Base-by-base conservation (phyloP, 2,888 invertebrate genomes). In the Romanomermis culicivorax region DNA sequence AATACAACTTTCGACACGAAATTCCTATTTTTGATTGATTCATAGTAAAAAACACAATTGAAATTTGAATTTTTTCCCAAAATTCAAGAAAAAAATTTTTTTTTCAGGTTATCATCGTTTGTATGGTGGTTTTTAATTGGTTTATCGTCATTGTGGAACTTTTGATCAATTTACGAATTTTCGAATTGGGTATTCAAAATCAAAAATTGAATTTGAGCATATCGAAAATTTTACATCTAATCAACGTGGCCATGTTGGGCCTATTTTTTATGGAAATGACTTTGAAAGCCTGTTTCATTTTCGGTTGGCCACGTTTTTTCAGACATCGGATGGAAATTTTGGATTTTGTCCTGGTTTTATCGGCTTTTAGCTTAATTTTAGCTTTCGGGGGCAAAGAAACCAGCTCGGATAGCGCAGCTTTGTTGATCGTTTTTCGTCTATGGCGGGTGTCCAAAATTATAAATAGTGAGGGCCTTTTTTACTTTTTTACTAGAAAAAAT, bases 361-460 rank as follows among this genome's bases (percentile, higher is more conserved):
- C 68, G 1, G 69, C 72, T 2, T 69, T 72, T 59, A 62, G 66
- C 2, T 23, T 45, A 11, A 70, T 72, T 59, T 61, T 72, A 50
- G 61, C 69, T 14, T 71, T 69, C 60, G 58, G 66, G 17, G 60
- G 68, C 55, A 42, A 50, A 2, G 59, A 62, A 2, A 64, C 65
- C 23, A 68, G 69, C 11, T 60, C 66, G 0, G 63, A 66, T 45
- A 61, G 60, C 53, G 23, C 23, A 7, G 47, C 17, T 11, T 63
- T 73, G 17, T 61, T 73, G 42, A 68, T 73, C 55, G 61, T 71
- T 4, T 63, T 73, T 2, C 60, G 73, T 54, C 59, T 73, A 52
- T 73, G 73, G 73, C 60, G 72, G 55, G 66, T 72, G 2, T 67
- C 69, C 17, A 62, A 71, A 48, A 70, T 73, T 52, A 59, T 72